Evolutionary conservation across 2,888 invertebrate genomes (phyloP).

Genomic region (Empis livida): DNA sequence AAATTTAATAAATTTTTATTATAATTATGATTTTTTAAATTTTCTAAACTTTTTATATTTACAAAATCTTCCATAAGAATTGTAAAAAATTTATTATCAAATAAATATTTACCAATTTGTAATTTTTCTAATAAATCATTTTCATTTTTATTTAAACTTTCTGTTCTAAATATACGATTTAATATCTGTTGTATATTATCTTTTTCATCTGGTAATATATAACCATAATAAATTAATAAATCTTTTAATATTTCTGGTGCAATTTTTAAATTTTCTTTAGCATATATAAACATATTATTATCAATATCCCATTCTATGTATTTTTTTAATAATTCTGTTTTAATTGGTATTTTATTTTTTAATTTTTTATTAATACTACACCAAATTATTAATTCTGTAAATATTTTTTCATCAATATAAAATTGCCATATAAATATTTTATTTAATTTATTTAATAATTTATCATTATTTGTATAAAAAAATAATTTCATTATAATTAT

Average conservation of each 20-base stretch:
- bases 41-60: slow-evolving; percentile 20
- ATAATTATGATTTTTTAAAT: slow-evolving; percentile 13
- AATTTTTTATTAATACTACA: slow-evolving; percentile 11
- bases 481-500: slow-evolving; percentile 26
- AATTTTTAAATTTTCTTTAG: slow-evolving; percentile 17
- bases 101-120: slow-evolving; percentile 20
- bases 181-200: slow-evolving; percentile 43
- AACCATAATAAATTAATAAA: slow-evolving; percentile 38
- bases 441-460: slow-evolving; percentile 26
- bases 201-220: slow-evolving; percentile 47
- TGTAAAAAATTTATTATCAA: slow-evolving; percentile 19
- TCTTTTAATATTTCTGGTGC: slow-evolving; percentile 25
- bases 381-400: slow-evolving; percentile 24
- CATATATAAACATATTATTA: slow-evolving; percentile 27
- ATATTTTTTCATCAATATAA: slow-evolving; percentile 21
- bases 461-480: slow-evolving; percentile 27
- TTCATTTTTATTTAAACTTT: slow-evolving; percentile 20
- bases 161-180: slow-evolving; percentile 41
- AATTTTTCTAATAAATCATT: slow-evolving; percentile 18
- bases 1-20: background rate
- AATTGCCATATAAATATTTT: slow-evolving; percentile 28
- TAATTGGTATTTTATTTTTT: background rate
- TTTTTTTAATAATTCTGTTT: slow-evolving; percentile 16
- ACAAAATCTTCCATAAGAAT: slow-evolving; percentile 26
- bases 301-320: slow-evolving; percentile 26